A percentile compares a stretch with the other conserved stretches of the same genome.
Conservation (phyloP, 2,797 vertebrate species). For the Onychomys leucogaster region DNA sequence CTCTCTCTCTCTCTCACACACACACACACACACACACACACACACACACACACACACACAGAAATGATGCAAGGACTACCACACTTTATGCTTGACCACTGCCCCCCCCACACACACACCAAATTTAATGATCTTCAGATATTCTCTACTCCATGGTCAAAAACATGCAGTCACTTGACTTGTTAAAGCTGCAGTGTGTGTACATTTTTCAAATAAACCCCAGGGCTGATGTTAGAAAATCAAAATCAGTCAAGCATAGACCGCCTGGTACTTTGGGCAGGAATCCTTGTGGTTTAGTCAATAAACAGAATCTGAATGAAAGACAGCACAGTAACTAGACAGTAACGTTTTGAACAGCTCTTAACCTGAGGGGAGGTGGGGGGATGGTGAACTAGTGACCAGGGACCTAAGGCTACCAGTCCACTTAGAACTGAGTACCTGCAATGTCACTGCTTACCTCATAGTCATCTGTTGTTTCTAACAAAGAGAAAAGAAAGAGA, state of each 20-base stretch:
- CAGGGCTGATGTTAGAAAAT: constrained; percentile 89
- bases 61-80: constrained; percentile 93
- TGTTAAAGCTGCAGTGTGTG: constrained; percentile 88
- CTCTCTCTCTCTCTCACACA: constrained; percentile 84
- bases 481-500: constrained; percentile 6
- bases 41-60: constrained; percentile 88
- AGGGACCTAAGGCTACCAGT: constrained; percentile 75
- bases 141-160: constrained; percentile 86
- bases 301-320: constrained; percentile 89
- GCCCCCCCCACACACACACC: not conserved
- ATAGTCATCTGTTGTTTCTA: constrained; percentile 73
- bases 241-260: constrained; percentile 88
- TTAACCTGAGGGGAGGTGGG: constrained; percentile 76
- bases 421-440: constrained; percentile 71
- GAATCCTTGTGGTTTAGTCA: constrained; percentile 89
- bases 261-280: constrained; percentile 88
- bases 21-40: constrained; percentile 92
- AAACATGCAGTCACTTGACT: constrained; percentile 88
- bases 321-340: constrained; percentile 88
- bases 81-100: constrained; percentile 83
- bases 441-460: constrained; percentile 67
- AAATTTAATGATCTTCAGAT: constrained; percentile 90
- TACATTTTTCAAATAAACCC: constrained; percentile 90
- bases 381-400: constrained; percentile 69
- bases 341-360: constrained; percentile 87